A percentile compares a stretch with the other conserved stretches of the same genome.
phyloP scores from a whole-genome alignment of 2,797 vertebrate species.

The Sebastes steindachneri region DNA sequence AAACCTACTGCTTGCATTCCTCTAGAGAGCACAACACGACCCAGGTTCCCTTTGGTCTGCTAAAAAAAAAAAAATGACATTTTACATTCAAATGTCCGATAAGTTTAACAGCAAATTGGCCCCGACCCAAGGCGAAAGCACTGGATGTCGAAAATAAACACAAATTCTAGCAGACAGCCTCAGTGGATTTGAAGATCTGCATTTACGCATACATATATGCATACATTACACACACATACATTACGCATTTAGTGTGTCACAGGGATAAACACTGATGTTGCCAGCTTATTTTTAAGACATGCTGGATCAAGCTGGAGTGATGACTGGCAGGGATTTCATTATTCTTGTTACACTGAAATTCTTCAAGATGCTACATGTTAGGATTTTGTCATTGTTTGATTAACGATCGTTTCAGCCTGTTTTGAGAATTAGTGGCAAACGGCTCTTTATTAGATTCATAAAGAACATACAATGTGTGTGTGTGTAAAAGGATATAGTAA shows the following conservation, averaged over 20 bases:
- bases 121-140: constrained; percentile 2
- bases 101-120: constrained; percentile 12
- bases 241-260: constrained; percentile 29
- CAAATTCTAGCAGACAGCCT: constrained; percentile 15
- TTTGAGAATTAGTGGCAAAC: background rate
- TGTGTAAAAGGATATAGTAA: background rate
- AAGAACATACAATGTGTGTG: background rate
- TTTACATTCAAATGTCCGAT: constrained; percentile 47
- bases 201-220: constrained; percentile 13
- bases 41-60: constrained; percentile 8
- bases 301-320: constrained; percentile 53
- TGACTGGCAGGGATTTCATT: constrained; percentile 58
- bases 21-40: constrained; percentile 33
- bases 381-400: constrained; percentile 31
- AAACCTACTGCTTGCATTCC: constrained; percentile 1
- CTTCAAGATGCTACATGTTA: constrained; percentile 28
- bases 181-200: constrained; percentile 3
- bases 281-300: constrained; percentile 41
- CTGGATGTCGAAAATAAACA: constrained; percentile 31
- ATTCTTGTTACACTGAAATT: constrained; percentile 19
- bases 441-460: background rate
- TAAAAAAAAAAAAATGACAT: constrained; percentile 21
- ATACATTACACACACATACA: constrained; percentile 24
- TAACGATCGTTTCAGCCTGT: constrained; percentile 7
- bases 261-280: constrained; percentile 53